phyloP scores from a whole-genome alignment of 1,140 invertebrate species.

The Zophobas atratus region DNA sequence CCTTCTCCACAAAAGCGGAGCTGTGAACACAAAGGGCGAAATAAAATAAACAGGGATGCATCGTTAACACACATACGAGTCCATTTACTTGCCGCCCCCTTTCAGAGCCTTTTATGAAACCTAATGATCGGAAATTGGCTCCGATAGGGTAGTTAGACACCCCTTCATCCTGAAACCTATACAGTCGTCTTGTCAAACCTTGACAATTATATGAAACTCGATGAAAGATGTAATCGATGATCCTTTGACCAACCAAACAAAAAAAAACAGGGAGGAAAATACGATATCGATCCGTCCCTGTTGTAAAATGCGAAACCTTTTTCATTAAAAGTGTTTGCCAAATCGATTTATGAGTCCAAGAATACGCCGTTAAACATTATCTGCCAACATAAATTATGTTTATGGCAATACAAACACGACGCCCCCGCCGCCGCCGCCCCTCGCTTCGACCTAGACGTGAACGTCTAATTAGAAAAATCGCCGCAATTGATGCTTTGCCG shows the following conservation, averaged over 20 bases:
- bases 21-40: not conserved
- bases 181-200: constrained; percentile 16
- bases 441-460: constrained; percentile 6
- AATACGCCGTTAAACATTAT: constrained; percentile 49
- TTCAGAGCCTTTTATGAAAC: constrained; percentile 49
- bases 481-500: not conserved
- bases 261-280: not conserved
- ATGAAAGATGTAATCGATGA: constrained; percentile 12
- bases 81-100: constrained; percentile 34
- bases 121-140: constrained; percentile 53
- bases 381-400: constrained; percentile 49
- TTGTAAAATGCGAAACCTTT: constrained; percentile 48
- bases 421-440: not conserved
- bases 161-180: constrained; percentile 6
- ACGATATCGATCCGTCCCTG: constrained; percentile 42
- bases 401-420: constrained; percentile 49
- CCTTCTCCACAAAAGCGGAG: not conserved
- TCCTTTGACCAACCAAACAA: not conserved
- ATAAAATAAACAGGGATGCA: constrained; percentile 11
- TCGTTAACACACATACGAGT: constrained; percentile 33
- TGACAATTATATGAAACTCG: constrained; percentile 3
- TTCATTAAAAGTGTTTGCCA: constrained; percentile 50
- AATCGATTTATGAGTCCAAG: constrained; percentile 51
- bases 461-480: constrained; percentile 44
- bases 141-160: constrained; percentile 38